Evolutionary conservation across 2,797 vertebrate genomes (phyloP).

Genomic region (Eleutherodactylus coqui): DNA sequence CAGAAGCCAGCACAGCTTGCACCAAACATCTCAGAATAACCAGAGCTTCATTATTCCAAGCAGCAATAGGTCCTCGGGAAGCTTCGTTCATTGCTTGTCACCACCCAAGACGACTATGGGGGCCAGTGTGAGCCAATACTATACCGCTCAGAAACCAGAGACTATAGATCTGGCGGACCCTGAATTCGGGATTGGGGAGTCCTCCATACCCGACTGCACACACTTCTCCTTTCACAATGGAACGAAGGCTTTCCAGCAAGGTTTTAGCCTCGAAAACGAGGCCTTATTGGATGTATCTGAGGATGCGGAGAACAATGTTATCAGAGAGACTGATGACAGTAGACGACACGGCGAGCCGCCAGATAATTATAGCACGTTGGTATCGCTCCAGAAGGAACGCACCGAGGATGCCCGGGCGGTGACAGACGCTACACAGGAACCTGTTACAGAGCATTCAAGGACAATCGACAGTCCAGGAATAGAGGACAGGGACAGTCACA

Average conservation of each 20-base stretch:
- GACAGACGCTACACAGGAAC: not conserved
- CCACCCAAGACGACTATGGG: slow-evolving; percentile 44
- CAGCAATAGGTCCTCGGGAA: slow-evolving; percentile 67
- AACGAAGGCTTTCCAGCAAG: slow-evolving; percentile 5
- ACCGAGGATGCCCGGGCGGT: slow-evolving; percentile 8
- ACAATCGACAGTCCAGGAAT: not conserved
- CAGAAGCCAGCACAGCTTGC: slow-evolving; percentile 71
- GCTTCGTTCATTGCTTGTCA: slow-evolving; percentile 54
- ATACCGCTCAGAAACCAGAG: slow-evolving; percentile 19
- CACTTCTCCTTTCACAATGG: not conserved
- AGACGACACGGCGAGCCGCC: slow-evolving; percentile 9
- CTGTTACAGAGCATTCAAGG: slow-evolving; percentile 33
- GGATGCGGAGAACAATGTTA: not conserved
- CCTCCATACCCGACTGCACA: not conserved
- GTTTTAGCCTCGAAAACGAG: slow-evolving; percentile 8
- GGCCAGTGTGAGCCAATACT: slow-evolving; percentile 21
- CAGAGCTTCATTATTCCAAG: slow-evolving; percentile 56
- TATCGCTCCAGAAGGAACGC: slow-evolving; percentile 28
- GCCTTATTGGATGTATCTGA: not conserved
- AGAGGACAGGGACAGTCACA: slow-evolving; percentile 8
- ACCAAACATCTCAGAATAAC: slow-evolving; percentile 64
- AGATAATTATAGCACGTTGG: slow-evolving; percentile 15
- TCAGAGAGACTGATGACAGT: slow-evolving; percentile 1
- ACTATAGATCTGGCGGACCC: slow-evolving; percentile 18
- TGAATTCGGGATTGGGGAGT: slow-evolving; percentile 10